These are phyloP conservation scores for Pantala flavescens DNA, from an alignment of 1,140 invertebrate genomes.

Conservation along the genomic window DNA sequence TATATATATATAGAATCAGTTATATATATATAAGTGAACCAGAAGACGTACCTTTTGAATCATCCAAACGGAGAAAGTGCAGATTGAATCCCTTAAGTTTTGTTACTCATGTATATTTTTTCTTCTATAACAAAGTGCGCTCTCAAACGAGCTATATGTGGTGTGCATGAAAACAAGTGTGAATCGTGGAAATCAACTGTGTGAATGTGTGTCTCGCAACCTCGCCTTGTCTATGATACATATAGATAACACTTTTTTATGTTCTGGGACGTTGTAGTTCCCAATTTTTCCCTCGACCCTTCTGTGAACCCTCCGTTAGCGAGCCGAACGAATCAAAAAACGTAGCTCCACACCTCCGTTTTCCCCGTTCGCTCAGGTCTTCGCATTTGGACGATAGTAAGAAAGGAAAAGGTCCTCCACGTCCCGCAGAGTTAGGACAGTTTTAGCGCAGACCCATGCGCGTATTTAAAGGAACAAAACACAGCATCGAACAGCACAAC, in stretches of 20 bases:
- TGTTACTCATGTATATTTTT: not conserved
- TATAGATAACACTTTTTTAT: slow-evolving; percentile 11
- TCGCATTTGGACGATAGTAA: too few species aligned
- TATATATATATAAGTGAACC: not conserved
- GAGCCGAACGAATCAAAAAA: too few species aligned
- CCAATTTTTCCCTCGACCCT: not conserved
- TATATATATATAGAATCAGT: too few species aligned
- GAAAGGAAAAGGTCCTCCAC: too few species aligned
- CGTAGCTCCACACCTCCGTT: too few species aligned
- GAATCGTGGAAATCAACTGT: not conserved
- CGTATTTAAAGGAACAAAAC: too few species aligned
- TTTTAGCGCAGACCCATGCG: too few species aligned
- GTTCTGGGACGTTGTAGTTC: slow-evolving; percentile 4
- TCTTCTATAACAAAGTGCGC: not conserved
- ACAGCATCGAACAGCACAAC: too few species aligned
- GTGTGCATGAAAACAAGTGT: not conserved
- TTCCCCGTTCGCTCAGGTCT: too few species aligned
- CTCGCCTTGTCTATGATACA: slow-evolving; percentile 4
- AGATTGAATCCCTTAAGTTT: not conserved
- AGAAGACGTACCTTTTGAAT: not conserved
- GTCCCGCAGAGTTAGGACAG: too few species aligned
- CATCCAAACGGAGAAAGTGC: not conserved
- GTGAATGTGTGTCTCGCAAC: slow-evolving; percentile 4
- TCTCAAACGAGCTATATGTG: not conserved
- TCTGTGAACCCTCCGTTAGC: not conserved